Evolutionary conservation across 2,888 invertebrate species (phyloP).

Genomic region (Epinotia demarniana): DNA sequence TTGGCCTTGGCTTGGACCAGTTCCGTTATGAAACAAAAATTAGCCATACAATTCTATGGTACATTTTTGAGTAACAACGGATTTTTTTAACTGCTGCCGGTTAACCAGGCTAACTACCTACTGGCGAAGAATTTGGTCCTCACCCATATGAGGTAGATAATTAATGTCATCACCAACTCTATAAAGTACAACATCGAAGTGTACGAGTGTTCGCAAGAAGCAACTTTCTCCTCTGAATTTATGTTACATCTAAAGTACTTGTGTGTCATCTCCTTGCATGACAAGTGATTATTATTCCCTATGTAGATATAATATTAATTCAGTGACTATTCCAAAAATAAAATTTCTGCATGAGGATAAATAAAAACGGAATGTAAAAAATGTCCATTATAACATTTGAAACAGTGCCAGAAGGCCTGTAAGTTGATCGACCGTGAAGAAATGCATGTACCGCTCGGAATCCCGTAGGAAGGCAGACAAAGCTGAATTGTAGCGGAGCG

Average conservation of each 20-base stretch:
- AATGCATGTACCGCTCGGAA: slow-evolving; percentile 61
- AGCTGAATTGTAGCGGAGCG: slow-evolving; percentile 55
- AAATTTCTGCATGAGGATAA: slow-evolving; percentile 7
- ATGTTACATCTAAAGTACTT: not conserved
- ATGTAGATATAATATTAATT: not conserved
- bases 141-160: too few relatives aligned
- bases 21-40: too few relatives aligned
- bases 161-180: too few relatives aligned
- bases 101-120: too few relatives aligned
- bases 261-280: not conserved
- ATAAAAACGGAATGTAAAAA: slow-evolving; percentile 26
- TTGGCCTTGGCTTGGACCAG: too few relatives aligned
- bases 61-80: too few relatives aligned
- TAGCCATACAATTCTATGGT: too few relatives aligned
- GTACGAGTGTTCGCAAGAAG: too few relatives aligned
- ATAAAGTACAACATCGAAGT: too few relatives aligned
- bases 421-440: slow-evolving; percentile 62
- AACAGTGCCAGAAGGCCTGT: slow-evolving; percentile 47
- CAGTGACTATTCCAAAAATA: not conserved
- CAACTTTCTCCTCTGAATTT: too few relatives aligned
- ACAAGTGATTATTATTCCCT: not conserved
- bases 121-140: too few relatives aligned
- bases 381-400: slow-evolving; percentile 40
- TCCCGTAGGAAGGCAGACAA: slow-evolving; percentile 56
- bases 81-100: too few relatives aligned